Evolutionary conservation across 2,888 invertebrate species (phyloP).

Genomic region (Polyploca ridens): DNA sequence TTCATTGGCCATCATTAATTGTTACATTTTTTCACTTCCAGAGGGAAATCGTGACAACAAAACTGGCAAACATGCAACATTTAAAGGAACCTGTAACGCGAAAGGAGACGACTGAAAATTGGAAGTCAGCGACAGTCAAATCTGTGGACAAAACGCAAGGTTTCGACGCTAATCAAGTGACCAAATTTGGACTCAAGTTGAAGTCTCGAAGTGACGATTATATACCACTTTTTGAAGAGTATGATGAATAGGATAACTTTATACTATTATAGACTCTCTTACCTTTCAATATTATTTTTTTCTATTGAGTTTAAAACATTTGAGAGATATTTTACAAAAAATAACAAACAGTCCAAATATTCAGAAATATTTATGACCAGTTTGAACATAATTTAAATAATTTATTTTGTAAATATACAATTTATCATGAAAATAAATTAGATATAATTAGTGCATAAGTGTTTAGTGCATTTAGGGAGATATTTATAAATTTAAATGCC

Average conservation of each 20-base stretch:
- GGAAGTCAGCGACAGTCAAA: slow-evolving; percentile 58
- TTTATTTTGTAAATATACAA: slow-evolving; percentile 6
- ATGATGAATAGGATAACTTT: slow-evolving; percentile 50
- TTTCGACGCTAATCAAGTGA: slow-evolving; percentile 58
- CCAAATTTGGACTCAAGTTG: slow-evolving; percentile 71
- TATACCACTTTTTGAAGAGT: slow-evolving; percentile 71
- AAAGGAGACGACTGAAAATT: slow-evolving; percentile 53
- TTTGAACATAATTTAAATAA: neutral
- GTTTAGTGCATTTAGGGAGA: slow-evolving; percentile 47
- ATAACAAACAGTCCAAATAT: neutral
- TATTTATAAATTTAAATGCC: slow-evolving; percentile 17
- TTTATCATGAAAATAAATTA: slow-evolving; percentile 13
- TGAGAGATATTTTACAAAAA: neutral
- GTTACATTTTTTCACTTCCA: slow-evolving; percentile 42
- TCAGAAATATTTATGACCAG: neutral
- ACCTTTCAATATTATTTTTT: neutral
- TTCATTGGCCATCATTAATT: neutral
- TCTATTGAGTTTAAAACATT: neutral
- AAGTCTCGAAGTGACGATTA: slow-evolving; percentile 70
- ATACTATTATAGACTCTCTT: neutral
- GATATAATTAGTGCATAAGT: slow-evolving; percentile 18
- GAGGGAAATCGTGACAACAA: slow-evolving; percentile 66
- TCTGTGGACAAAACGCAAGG: slow-evolving; percentile 57
- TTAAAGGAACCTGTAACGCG: slow-evolving; percentile 52
- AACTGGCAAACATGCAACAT: slow-evolving; percentile 58